These are phyloP conservation scores for Drosophila diplacantha DNA, from an alignment of 2,888 invertebrate genomes.

Conservation along the genomic window DNA sequence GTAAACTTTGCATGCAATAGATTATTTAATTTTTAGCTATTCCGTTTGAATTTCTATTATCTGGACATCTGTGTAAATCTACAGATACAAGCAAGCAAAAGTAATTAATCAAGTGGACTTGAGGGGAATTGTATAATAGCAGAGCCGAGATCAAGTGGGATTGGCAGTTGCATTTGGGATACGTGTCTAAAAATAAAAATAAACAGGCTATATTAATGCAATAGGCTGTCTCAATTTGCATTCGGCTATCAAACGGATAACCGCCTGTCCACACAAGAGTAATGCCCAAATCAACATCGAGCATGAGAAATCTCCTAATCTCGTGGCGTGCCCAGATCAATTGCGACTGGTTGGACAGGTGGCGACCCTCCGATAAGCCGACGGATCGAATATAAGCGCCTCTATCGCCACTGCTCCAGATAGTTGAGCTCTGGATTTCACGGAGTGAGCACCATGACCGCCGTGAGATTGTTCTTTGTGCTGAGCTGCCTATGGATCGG, in stretches of 20 bases:
- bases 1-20: background rate
- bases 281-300: background rate
- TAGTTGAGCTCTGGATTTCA: constrained; percentile 10
- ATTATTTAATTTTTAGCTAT: background rate
- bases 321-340: constrained; percentile 9
- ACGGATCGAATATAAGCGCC: constrained; percentile 16
- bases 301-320: constrained; percentile 15
- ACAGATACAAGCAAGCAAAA: background rate
- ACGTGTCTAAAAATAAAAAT: constrained; percentile 3
- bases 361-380: constrained; percentile 12
- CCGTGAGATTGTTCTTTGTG: constrained; percentile 2
- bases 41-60: background rate
- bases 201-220: background rate
- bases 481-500: constrained; percentile 15
- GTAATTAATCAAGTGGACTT: constrained; percentile 22
- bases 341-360: constrained; percentile 28
- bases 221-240: constrained; percentile 11
- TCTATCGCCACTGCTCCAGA: constrained; percentile 1
- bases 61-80: constrained; percentile 9
- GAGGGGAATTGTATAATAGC: constrained; percentile 5
- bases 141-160: background rate
- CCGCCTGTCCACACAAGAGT: background rate
- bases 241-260: constrained; percentile 3
- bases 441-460: constrained; percentile 19
- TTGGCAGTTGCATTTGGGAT: constrained; percentile 6